These are phyloP conservation scores for Melanocharis versteri DNA, from an alignment of 2,113 vertebrate species.

Conservation along the genomic window DNA sequence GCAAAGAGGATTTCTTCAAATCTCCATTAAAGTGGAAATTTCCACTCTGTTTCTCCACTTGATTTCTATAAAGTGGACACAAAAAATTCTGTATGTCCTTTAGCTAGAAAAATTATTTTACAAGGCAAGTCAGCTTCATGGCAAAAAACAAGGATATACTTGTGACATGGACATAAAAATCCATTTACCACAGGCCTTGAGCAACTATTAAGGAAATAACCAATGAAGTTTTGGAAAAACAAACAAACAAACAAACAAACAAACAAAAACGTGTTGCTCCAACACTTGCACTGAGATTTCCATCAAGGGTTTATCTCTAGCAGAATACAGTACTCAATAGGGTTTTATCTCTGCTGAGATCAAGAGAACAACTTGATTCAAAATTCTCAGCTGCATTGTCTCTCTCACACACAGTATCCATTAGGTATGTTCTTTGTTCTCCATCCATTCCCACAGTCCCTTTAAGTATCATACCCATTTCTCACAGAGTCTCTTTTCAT, in stretches of 20 bases:
- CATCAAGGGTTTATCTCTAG: neutral
- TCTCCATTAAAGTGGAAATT: neutral
- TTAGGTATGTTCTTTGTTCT: neutral
- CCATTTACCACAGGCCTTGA: neutral
- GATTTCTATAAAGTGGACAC: neutral
- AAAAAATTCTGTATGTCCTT: neutral
- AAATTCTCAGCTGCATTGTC: neutral
- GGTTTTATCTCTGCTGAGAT: neutral
- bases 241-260: too few relatives aligned
- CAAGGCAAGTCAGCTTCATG: neutral
- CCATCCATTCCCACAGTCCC: neutral
- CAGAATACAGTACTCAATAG: neutral
- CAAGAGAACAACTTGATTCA: neutral
- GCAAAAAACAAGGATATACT: neutral
- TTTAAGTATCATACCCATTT: neutral
- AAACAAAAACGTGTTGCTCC: neutral
- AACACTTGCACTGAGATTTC: neutral
- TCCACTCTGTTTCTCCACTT: neutral
- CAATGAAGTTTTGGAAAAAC: neutral
- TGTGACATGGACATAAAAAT: neutral
- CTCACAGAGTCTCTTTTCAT: neutral
- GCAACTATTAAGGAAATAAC: neutral
- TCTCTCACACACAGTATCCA: neutral
- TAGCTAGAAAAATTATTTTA: neutral
- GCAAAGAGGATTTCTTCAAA: neutral